Evolutionary conservation across 2,888 invertebrate genomes (phyloP).

Genomic region (Carterocephalus palaemon): DNA sequence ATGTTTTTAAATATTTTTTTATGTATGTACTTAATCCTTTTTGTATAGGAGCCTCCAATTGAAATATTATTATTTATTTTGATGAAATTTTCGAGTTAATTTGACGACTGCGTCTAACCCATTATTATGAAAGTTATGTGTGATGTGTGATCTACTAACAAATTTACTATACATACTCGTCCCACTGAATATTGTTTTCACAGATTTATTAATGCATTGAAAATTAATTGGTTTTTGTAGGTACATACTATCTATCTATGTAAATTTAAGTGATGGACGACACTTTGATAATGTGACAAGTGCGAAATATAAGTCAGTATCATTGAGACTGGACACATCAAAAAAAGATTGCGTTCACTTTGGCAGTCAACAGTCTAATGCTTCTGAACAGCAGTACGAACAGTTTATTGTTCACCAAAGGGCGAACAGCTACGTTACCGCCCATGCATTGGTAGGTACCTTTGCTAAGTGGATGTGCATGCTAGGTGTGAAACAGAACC

Average conservation of each 20-base stretch:
- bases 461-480: too few relatives aligned
- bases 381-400: too few relatives aligned
- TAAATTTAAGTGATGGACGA: not conserved
- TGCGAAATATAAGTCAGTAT: conserved; percentile 6
- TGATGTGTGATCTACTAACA: conserved; percentile 71
- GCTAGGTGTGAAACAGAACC: too few relatives aligned
- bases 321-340: too few relatives aligned
- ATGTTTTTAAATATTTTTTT: conserved; percentile 72
- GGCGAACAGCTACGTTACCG: too few relatives aligned
- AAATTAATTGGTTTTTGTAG: not conserved
- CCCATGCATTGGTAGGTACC: too few relatives aligned
- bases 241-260: not conserved
- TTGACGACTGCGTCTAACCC: conserved; percentile 46
- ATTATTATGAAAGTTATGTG: conserved; percentile 56
- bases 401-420: too few relatives aligned
- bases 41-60: conserved; percentile 67
- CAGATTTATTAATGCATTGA: conserved; percentile 1
- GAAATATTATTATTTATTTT: conserved; percentile 55
- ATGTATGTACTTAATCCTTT: conserved; percentile 45
- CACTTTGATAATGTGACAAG: not conserved
- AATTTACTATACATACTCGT: conserved; percentile 31
- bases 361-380: too few relatives aligned
- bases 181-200: conserved; percentile 15
- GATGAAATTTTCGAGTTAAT: conserved; percentile 50
- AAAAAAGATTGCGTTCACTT: too few relatives aligned